These are phyloP conservation scores for Eretmocerus hayati DNA, from an alignment of 2,888 invertebrate species.

Conservation along the genomic window DNA sequence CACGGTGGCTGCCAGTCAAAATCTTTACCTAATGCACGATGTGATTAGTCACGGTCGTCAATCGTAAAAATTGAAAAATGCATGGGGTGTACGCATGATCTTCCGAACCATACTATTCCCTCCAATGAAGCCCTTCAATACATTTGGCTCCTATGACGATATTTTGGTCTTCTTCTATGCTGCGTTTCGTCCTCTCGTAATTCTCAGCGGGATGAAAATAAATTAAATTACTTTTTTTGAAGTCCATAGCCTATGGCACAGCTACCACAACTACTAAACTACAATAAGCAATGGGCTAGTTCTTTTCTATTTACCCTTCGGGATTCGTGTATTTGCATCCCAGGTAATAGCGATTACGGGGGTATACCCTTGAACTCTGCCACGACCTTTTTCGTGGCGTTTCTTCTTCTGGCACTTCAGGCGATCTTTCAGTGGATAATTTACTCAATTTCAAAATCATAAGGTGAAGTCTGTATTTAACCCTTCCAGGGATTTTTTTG, in stretches of 20 bases:
- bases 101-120: too few relatives aligned
- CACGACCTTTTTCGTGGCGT: too few relatives aligned
- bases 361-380: too few relatives aligned
- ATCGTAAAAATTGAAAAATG: slow-evolving; percentile 41
- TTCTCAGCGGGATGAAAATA: slow-evolving; percentile 38
- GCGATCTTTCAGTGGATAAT: too few relatives aligned
- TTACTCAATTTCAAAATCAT: too few relatives aligned
- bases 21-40: too few relatives aligned
- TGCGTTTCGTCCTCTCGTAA: slow-evolving; percentile 22
- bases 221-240: slow-evolving; percentile 36
- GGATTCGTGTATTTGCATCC: slow-evolving; percentile 30
- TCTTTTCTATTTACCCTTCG: slow-evolving; percentile 1
- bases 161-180: not conserved
- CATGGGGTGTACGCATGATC: slow-evolving; percentile 7
- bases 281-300: too few relatives aligned
- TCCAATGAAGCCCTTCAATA: not conserved
- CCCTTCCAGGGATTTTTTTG: too few relatives aligned
- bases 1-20: too few relatives aligned
- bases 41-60: slow-evolving; percentile 38
- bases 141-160: not conserved
- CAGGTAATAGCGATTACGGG: slow-evolving; percentile 28
- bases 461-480: too few relatives aligned
- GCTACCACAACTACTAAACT: too few relatives aligned
- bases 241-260: not conserved
- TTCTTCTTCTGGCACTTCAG: too few relatives aligned